phyloP scores from a whole-genome alignment of 2,888 invertebrate species.

The Temnothorax ravouxi region DNA sequence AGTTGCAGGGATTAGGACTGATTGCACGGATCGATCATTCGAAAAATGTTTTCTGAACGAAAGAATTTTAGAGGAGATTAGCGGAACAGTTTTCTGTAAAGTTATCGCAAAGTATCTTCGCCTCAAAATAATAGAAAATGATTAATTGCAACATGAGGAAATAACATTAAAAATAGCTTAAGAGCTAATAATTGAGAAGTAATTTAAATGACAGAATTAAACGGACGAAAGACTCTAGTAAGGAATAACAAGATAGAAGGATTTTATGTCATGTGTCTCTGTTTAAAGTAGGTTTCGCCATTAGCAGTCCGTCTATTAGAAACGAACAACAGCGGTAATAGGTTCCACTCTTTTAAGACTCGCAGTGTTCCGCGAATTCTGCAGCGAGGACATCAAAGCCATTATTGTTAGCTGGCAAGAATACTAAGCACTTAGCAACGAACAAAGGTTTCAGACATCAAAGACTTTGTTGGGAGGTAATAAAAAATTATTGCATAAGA shows the following conservation, averaged over 20 bases:
- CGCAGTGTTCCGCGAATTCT: slow-evolving; percentile 41
- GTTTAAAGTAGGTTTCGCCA: slow-evolving; percentile 17
- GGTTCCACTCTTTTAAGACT: slow-evolving; percentile 5
- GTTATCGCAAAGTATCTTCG: background rate
- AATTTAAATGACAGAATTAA: slow-evolving; percentile 7
- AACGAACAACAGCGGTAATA: slow-evolving; percentile 18
- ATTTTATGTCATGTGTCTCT: background rate
- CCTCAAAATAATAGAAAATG: background rate
- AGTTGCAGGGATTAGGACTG: background rate
- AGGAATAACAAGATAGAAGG: background rate
- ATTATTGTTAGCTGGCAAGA: slow-evolving; percentile 47
- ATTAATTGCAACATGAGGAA: background rate
- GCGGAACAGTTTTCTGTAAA: background rate
- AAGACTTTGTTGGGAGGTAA: slow-evolving; percentile 26
- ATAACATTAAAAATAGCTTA: background rate
- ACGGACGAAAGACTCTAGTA: background rate
- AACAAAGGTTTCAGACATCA: slow-evolving; percentile 33
- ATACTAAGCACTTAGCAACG: slow-evolving; percentile 38
- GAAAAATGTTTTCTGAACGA: background rate
- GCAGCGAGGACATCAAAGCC: slow-evolving; percentile 36
- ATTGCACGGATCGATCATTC: background rate
- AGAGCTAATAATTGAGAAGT: background rate
- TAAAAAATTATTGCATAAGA: slow-evolving; percentile 19
- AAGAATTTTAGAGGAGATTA: slow-evolving; percentile 22
- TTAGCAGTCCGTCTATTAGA: slow-evolving; percentile 27